Evolutionary conservation across 2,113 vertebrate genomes (phyloP).

Genomic region (Origma solitaria): DNA sequence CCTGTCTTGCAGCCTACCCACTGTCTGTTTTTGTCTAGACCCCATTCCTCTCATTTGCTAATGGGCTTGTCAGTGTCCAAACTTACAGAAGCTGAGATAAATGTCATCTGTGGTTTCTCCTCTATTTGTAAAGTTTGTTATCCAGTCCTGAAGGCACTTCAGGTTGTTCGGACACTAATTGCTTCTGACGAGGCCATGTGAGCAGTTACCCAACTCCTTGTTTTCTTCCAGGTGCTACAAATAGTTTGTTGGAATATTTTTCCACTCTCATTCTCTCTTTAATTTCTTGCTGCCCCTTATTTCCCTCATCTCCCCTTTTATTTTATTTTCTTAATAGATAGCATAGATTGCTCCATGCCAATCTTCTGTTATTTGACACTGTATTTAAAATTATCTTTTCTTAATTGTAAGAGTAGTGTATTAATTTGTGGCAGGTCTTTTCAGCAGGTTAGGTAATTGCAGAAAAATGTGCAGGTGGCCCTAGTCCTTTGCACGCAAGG

Average conservation of each 20-base stretch:
- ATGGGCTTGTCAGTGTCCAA: neutral
- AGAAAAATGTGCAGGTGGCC: neutral
- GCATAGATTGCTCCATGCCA: neutral
- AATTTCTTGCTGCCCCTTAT: neutral
- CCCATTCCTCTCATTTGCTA: neutral
- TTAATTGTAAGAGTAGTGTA: neutral
- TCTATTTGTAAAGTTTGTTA: slow-evolving; percentile 22
- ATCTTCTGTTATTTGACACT: neutral
- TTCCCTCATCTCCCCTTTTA: neutral
- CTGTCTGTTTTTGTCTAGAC: neutral
- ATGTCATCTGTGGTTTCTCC: slow-evolving; percentile 10
- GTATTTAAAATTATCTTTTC: neutral
- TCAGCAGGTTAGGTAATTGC: neutral
- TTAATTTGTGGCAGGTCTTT: neutral
- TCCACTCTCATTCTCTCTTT: neutral
- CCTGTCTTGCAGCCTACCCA: neutral
- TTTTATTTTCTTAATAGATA: neutral
- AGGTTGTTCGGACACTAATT: neutral
- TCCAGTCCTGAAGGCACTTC: slow-evolving; percentile 36
- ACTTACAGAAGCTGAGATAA: neutral
- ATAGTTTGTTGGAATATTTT: neutral
- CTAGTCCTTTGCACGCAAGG: neutral
- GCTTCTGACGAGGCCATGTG: slow-evolving; percentile 21
- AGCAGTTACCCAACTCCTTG: slow-evolving; percentile 32
- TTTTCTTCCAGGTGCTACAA: slow-evolving; percentile 33